These are phyloP conservation scores for Hartigia nigra DNA, from an alignment of 2,888 invertebrate genomes.

Conservation along the genomic window DNA sequence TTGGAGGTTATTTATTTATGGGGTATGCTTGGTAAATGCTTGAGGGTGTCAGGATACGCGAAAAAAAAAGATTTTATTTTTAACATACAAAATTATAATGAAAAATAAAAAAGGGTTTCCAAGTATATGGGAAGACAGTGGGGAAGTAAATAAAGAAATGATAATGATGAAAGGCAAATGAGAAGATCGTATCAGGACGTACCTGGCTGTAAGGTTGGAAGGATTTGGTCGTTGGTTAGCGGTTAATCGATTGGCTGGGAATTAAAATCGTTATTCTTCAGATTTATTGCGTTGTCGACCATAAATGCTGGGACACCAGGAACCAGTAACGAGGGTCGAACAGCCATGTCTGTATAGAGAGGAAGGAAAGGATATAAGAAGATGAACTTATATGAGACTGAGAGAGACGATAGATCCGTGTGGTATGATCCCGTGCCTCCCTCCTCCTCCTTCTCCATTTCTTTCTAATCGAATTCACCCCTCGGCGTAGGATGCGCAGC, in stretches of 20 bases:
- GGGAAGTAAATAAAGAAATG: not conserved
- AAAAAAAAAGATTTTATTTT: not conserved
- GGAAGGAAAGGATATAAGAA: constrained; percentile 20
- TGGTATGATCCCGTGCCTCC: not conserved
- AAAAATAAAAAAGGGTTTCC: not conserved
- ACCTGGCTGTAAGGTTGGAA: not conserved
- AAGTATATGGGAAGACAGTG: not conserved
- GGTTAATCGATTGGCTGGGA: not conserved
- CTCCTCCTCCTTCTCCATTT: not conserved
- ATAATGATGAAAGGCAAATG: not conserved
- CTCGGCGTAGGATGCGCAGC: constrained; percentile 27
- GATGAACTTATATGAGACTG: constrained; percentile 13
- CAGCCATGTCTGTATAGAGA: not conserved
- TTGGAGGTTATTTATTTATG: not conserved
- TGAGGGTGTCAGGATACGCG: not conserved
- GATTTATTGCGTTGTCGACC: constrained; percentile 27
- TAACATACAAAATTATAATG: not conserved
- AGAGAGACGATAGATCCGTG: not conserved
- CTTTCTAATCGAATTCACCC: constrained; percentile 62
- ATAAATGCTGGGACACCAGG: constrained; percentile 12
- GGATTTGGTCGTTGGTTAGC: not conserved
- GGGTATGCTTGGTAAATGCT: not conserved
- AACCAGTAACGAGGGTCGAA: constrained; percentile 7
- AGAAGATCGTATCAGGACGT: not conserved
- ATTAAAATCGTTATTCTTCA: not conserved